Evolutionary conservation across 2,888 invertebrate genomes (phyloP).

Genomic region (Epicampocera succincta): DNA sequence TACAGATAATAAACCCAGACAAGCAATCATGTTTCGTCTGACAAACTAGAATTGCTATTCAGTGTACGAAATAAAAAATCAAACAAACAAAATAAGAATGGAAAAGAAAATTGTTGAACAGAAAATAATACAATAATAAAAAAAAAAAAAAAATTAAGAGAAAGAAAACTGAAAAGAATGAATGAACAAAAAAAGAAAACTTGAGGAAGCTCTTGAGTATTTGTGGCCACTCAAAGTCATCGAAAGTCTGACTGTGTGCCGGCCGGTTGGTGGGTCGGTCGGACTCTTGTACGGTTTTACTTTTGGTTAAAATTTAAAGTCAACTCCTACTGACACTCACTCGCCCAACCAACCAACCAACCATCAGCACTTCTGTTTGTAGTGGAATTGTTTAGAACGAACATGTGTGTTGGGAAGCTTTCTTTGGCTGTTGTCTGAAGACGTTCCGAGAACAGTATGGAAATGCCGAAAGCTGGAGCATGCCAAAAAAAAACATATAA

Average conservation of each 20-base stretch:
- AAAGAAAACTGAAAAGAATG: constrained; percentile 22
- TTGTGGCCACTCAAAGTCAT: constrained; percentile 70
- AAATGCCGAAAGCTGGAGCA: constrained; percentile 43
- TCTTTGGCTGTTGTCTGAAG: constrained; percentile 42
- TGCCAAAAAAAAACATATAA: constrained; percentile 54
- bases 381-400: constrained; percentile 15
- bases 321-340: neutral
- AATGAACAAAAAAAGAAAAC: constrained; percentile 48
- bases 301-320: constrained; percentile 24
- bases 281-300: constrained; percentile 20
- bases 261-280: neutral
- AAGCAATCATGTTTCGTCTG: constrained; percentile 64
- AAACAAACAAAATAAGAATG: neutral
- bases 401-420: constrained; percentile 50
- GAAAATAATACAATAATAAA: constrained; percentile 18
- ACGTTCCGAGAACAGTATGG: constrained; percentile 41
- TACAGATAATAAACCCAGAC: constrained; percentile 62
- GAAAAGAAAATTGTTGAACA: constrained; percentile 21
- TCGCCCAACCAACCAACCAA: too few relatives aligned
- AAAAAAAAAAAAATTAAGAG: constrained; percentile 32
- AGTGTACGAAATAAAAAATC: constrained; percentile 9
- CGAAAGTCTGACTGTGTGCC: constrained; percentile 58
- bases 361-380: constrained; percentile 13
- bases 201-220: constrained; percentile 69
- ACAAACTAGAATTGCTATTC: constrained; percentile 49